Evolutionary conservation across 2,888 invertebrate genomes (phyloP), one percentile per base, ranked within the genome.

Genomic region (Mythimna vitellina): DNA sequence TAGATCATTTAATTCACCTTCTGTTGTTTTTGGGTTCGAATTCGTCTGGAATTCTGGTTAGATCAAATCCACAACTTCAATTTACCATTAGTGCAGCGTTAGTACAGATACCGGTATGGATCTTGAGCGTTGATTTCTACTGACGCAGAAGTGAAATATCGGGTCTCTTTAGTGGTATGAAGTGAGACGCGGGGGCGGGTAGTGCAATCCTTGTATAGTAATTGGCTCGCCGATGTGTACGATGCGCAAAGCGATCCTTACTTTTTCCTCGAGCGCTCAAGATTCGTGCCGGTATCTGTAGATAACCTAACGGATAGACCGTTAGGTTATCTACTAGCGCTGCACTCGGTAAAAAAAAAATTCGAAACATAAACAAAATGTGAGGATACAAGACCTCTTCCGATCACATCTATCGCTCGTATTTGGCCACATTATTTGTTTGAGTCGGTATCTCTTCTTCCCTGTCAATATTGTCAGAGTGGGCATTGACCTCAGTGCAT

Each of bases 391-490:
- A 80, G 73, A 82, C 76, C 78, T 82, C 66, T 69, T 82, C 70
- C 82, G 85, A 85, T 85, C 82, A 82, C 86, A 80, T 88, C 87
- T 89, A 88, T 91, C 92, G 46, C 17, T 46, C 46, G 91, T 92
- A 90, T 94, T 94, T 93, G 93, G 92, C 86, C 90, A 91, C 90
- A 89, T 88, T 95, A 90, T 95, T 95, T 95, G 94, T 92, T 86
- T 87, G 90, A 85, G 85, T 83, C 89, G 93, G 93, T 95, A 95
- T 94, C 94, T 89, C 84, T 86, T 93, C 92, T 89, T 82, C 80
- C 81, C 88, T 87, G 93, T 94, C 92, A 94, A 93, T 95, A 94
- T 94, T 93, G 92, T 92, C 88, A 88, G 92, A 93, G 84, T 83
- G 93, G 89, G 86, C 93, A 86, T 82, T 92, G 93, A 94, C 92